These are phyloP conservation scores for Cercopithecus mona DNA, from an alignment of 2,113 vertebrate genomes.

Conservation along the genomic window DNA sequence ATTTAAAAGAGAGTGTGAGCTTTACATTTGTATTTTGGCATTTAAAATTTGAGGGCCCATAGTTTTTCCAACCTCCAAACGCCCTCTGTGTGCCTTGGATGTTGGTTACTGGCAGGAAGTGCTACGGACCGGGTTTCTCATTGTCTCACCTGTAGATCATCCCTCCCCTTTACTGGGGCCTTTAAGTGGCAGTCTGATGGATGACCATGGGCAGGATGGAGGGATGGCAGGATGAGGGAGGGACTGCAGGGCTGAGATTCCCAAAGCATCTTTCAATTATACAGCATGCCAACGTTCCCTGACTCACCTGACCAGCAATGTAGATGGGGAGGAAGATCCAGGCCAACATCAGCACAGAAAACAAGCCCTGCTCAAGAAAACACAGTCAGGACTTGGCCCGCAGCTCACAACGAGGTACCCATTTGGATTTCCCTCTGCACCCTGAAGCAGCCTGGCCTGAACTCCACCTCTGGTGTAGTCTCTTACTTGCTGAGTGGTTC, in stretches of 20 bases:
- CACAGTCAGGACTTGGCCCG: neutral
- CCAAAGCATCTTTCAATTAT: neutral
- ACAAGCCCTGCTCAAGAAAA: slow-evolving; percentile 87
- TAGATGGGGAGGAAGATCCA: slow-evolving; percentile 99
- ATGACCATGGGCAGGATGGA: too few relatives aligned
- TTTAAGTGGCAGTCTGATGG: neutral
- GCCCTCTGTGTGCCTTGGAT: fast-evolving
- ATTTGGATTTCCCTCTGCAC: neutral
- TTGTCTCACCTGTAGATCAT: fast-evolving
- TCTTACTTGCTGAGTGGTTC: neutral
- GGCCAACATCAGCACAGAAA: slow-evolving; percentile 92
- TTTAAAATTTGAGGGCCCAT: neutral
- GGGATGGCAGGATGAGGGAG: neutral
- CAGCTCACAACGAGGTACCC: fast-evolving
- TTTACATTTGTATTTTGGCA: neutral
- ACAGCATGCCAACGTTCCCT: fast-evolving
- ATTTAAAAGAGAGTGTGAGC: neutral
- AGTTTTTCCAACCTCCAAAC: neutral
- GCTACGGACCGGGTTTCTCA: neutral
- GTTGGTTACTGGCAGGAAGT: too few relatives aligned
- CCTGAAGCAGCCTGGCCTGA: neutral
- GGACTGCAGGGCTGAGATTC: neutral
- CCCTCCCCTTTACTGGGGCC: neutral
- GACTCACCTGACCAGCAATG: slow-evolving; percentile 92
- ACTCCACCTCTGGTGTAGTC: neutral